phyloP scores from a whole-genome alignment of 2,113 vertebrate species.

The Aix galericulata region DNA sequence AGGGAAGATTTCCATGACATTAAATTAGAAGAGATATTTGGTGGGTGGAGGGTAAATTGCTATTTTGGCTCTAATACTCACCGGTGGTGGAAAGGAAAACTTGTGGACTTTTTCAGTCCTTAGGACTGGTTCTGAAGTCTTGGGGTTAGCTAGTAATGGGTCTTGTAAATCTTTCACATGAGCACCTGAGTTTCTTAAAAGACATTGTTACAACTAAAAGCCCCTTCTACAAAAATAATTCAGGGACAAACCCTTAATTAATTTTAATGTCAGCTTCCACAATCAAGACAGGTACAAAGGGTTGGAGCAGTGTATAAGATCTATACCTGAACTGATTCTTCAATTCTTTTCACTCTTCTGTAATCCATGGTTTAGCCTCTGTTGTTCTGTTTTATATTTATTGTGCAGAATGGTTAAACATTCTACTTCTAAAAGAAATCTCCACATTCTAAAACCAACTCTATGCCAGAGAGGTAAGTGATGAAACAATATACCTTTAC shows the following conservation, averaged over 20 bases:
- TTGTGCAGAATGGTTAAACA: neutral
- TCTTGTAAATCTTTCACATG: fast-evolving
- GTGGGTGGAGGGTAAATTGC: neutral
- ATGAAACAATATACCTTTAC: slow-evolving; percentile 58
- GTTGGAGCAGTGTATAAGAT: neutral
- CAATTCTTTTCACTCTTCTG: neutral
- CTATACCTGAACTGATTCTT: neutral
- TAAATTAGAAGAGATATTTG: neutral
- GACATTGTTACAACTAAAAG: neutral
- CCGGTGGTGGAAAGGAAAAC: neutral
- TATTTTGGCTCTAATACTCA: neutral
- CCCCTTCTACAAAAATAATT: neutral
- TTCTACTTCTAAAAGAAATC: slow-evolving; percentile 46
- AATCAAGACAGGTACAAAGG: neutral
- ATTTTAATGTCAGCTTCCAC: neutral
- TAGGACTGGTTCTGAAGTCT: neutral
- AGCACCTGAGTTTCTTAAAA: neutral
- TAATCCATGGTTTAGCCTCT: neutral
- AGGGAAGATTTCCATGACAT: neutral
- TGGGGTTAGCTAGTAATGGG: neutral
- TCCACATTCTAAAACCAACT: slow-evolving; percentile 27
- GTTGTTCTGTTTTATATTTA: slow-evolving; percentile 37
- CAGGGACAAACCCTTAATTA: neutral
- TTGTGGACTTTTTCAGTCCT: neutral
- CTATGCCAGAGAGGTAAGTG: slow-evolving; percentile 57